Conservation (phyloP, 1,140 invertebrate species). For the Cydia splendana region DNA sequence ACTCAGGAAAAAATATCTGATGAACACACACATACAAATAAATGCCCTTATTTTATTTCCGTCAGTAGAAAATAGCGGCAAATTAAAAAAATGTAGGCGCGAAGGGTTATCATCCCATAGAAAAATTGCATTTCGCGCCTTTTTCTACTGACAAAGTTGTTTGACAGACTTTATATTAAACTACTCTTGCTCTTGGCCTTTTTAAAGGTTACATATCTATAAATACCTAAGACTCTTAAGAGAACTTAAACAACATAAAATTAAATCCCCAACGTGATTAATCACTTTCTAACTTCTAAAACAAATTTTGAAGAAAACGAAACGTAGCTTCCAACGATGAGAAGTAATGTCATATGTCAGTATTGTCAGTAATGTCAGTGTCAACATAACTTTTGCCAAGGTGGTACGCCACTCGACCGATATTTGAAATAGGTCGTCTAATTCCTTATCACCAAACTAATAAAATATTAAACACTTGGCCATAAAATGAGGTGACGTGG, state of each 20-base stretch:
- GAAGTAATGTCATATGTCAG: not conserved
- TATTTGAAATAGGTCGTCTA: conserved; percentile 26
- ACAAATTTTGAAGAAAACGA: not conserved
- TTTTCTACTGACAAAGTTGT: no score
- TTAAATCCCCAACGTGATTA: not conserved
- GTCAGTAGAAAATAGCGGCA: no score
- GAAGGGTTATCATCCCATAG: no score
- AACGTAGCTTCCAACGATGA: conserved; percentile 17
- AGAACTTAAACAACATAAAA: not conserved
- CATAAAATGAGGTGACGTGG: conserved; percentile 71
- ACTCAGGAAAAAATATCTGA: no score
- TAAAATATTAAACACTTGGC: conserved; percentile 39
- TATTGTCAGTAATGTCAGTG: not conserved
- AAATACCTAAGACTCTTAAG: no score
- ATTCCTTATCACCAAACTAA: conserved; percentile 18
- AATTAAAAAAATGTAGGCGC: no score
- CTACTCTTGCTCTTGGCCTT: no score
- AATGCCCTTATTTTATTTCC: no score
- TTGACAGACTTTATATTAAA: no score
- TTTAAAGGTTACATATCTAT: no score
- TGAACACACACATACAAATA: no score
- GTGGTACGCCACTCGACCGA: conserved; percentile 11
- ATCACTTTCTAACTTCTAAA: not conserved
- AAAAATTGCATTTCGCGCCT: no score
- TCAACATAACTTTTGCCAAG: not conserved